These are phyloP conservation scores for Australoheros scitulus DNA, from an alignment of 2,113 vertebrate species.

Conservation along the genomic window DNA sequence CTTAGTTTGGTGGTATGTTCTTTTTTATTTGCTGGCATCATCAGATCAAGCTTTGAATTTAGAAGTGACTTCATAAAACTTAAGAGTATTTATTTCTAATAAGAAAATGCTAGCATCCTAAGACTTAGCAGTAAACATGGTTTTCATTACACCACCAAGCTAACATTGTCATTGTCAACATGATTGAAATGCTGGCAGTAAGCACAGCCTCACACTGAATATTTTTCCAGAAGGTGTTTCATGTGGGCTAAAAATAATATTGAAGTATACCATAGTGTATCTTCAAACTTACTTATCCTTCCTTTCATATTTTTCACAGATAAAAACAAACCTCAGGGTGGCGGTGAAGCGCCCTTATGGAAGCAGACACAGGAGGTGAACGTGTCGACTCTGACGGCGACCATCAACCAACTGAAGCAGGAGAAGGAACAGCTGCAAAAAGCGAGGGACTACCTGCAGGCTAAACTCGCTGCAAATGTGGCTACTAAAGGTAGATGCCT, in stretches of 20 bases:
- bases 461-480: neutral
- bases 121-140: neutral
- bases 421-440: slow-evolving; percentile 55
- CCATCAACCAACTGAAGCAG: slow-evolving; percentile 38
- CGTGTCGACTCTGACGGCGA: slow-evolving; percentile 4
- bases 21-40: neutral
- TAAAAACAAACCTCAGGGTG: slow-evolving; percentile 20
- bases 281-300: neutral
- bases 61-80: neutral
- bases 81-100: neutral
- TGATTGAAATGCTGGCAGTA: no score
- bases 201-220: neutral
- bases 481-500: slow-evolving; percentile 24
- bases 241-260: neutral
- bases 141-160: rapidly evolving
- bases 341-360: neutral
- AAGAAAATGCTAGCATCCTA: neutral
- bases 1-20: neutral
- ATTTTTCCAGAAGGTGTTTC: neutral
- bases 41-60: neutral
- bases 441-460: slow-evolving; percentile 52
- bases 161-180: neutral
- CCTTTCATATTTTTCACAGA: slow-evolving; percentile 28
- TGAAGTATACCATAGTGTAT: neutral
- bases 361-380: slow-evolving; percentile 36